These are phyloP conservation scores for Anabacerthia variegaticeps DNA, from an alignment of 2,797 vertebrate species.

Conservation along the genomic window DNA sequence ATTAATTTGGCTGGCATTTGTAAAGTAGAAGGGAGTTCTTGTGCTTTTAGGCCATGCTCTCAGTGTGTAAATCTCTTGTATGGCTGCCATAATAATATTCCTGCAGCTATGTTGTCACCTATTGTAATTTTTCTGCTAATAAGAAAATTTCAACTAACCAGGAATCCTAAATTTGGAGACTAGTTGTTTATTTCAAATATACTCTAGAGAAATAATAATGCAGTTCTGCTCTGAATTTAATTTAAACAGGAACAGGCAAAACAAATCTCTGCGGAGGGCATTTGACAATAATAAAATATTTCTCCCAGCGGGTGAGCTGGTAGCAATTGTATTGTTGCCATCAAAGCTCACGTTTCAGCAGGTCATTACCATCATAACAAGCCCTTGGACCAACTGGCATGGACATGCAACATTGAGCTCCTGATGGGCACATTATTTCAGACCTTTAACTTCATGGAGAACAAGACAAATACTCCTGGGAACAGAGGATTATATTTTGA, in stretches of 20 bases:
- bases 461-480: constrained; percentile 80
- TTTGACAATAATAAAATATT: constrained; percentile 86
- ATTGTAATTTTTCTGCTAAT: constrained; percentile 78
- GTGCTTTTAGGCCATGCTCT: constrained; percentile 54
- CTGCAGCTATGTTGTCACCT: constrained; percentile 70
- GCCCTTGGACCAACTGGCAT: constrained; percentile 84
- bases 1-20: constrained; percentile 71
- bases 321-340: constrained; percentile 82
- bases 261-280: constrained; percentile 81
- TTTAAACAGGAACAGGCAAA: constrained; percentile 82
- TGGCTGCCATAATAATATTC: constrained; percentile 59
- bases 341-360: constrained; percentile 79
- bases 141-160: constrained; percentile 78
- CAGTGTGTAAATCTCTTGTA: constrained; percentile 68
- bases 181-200: constrained; percentile 80
- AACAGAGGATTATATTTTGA: constrained; percentile 78
- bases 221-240: constrained; percentile 80
- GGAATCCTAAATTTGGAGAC: constrained; percentile 78
- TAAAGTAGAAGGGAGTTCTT: constrained; percentile 65
- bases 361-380: constrained; percentile 87
- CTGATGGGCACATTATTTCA: constrained; percentile 84
- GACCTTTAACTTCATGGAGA: constrained; percentile 81
- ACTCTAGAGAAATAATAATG: constrained; percentile 79
- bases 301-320: constrained; percentile 84
- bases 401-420: constrained; percentile 84